These are phyloP conservation scores for Riptortus pedestris DNA, from an alignment of 1,140 invertebrate species.

Conservation along the genomic window DNA sequence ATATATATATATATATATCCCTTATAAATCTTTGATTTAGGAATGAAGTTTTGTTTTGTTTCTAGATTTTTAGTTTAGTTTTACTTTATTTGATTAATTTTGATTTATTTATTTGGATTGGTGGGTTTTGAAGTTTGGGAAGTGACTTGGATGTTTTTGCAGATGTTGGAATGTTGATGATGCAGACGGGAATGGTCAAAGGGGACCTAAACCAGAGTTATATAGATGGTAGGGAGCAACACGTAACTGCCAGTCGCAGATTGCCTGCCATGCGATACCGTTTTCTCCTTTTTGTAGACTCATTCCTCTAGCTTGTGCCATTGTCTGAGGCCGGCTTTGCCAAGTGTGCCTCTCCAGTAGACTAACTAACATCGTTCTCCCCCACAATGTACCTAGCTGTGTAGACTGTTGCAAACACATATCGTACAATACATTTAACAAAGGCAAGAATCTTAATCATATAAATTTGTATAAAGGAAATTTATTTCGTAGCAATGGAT, in stretches of 20 bases:
- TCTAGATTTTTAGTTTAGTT: too few species aligned
- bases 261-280: slow-evolving; percentile 24
- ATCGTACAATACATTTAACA: too few species aligned
- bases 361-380: background rate
- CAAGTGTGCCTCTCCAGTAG: slow-evolving; percentile 10
- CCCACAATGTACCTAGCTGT: background rate
- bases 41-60: too few species aligned
- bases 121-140: slow-evolving; percentile 21
- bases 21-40: too few species aligned
- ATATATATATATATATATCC: too few species aligned
- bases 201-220: slow-evolving; percentile 37
- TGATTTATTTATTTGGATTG: slow-evolving; percentile 26
- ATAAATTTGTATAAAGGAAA: too few species aligned
- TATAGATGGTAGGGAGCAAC: slow-evolving; percentile 35
- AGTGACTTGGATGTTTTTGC: slow-evolving; percentile 47
- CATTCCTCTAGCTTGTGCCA: slow-evolving; percentile 26
- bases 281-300: slow-evolving; percentile 23
- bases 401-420: too few species aligned
- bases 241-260: slow-evolving; percentile 22
- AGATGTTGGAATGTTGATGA: slow-evolving; percentile 92
- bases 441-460: too few species aligned
- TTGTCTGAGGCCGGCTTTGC: slow-evolving; percentile 25
- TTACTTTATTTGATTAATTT: too few species aligned
- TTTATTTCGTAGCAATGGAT: too few species aligned
- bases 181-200: slow-evolving; percentile 86